Base-by-base conservation (phyloP, 2,113 vertebrate species). In the Baryphthengus martii region DNA sequence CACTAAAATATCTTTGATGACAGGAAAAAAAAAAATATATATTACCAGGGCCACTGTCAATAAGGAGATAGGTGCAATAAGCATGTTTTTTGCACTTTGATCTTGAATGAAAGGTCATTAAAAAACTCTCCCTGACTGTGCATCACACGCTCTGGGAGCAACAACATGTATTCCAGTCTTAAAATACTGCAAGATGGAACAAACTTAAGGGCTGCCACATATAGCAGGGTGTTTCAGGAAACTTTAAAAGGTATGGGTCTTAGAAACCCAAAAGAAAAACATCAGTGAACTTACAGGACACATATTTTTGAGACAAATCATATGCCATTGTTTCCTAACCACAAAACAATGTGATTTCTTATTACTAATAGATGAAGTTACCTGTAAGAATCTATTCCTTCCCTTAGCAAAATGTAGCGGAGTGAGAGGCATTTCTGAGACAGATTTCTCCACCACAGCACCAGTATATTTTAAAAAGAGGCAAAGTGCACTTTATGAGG, bases 401-500 rank as follows among this genome's bases (percentile, higher is more conserved):
- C 45, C 31, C 75, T 26, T 65, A 71, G 29, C 73, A 72, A 78
- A 84, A 55, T 31, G 9, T 24, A 67, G 37, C 26, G 65, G 29
- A 83, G 14, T 47, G 18, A 71, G 56, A 81, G 81, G 66, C 10
- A 9, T 84, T 96, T 92, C 45, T 88, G 76, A 80, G 53, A 35
- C 42, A 71, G 67, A 74, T 66, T 90, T 92, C 68, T 45, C 59
- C 76, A 78, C 81, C 88, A 31, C 82, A 85, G 72, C 31, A 79
- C 21, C 14, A 61, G 61, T 89, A 35, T 88, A 80, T 96, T 97
- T 97, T 92, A 82, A 94, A 96, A 84, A 84, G 81, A 78, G 52
- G 63, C 61, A 72, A 94, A 96, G 44, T 74, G 45, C 79, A 70
- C 39, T 72, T 96, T 95, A 85, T 78, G 37, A 85, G 76, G 82